These are phyloP conservation scores for Eristalis arbustorum DNA, from an alignment of 2,888 invertebrate species.

Conservation along the genomic window DNA sequence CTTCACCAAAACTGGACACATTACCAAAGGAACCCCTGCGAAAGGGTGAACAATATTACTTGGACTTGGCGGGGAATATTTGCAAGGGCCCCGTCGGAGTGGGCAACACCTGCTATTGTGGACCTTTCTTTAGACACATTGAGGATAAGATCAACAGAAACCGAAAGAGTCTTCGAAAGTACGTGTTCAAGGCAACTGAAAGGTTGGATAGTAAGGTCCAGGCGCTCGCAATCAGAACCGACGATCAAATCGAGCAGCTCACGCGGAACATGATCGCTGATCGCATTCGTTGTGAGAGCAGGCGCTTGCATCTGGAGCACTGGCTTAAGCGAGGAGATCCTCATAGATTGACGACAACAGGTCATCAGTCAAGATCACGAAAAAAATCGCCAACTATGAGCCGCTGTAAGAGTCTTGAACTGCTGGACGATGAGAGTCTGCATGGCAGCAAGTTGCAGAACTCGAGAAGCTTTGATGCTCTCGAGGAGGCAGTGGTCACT, in stretches of 20 bases:
- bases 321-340: slow-evolving; percentile 85
- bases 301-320: slow-evolving; percentile 86
- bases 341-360: slow-evolving; percentile 82
- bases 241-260: slow-evolving; percentile 86
- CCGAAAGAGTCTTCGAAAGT: slow-evolving; percentile 84
- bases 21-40: slow-evolving; percentile 91
- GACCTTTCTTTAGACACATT: slow-evolving; percentile 93
- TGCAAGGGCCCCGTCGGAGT: slow-evolving; percentile 97
- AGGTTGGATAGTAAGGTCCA: slow-evolving; percentile 90
- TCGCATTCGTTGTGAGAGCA: slow-evolving; percentile 80
- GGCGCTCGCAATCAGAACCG: slow-evolving; percentile 87
- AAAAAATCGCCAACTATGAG: slow-evolving; percentile 83
- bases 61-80: slow-evolving; percentile 96
- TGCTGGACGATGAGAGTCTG: slow-evolving; percentile 81
- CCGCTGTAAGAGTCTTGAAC: slow-evolving; percentile 87
- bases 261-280: slow-evolving; percentile 81
- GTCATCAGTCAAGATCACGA: slow-evolving; percentile 81
- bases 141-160: slow-evolving; percentile 89
- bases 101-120: slow-evolving; percentile 95
- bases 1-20: slow-evolving; percentile 91
- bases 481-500: slow-evolving; percentile 74
- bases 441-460: slow-evolving; percentile 73
- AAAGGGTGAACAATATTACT: slow-evolving; percentile 95
- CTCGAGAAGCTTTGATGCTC: slow-evolving; percentile 82
- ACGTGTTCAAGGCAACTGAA: slow-evolving; percentile 89